A percentile compares a stretch with the other conserved stretches of the same genome.
Evolutionary conservation across 1,140 invertebrate species (phyloP).

Genomic region (Lordiphosa collinella): DNA sequence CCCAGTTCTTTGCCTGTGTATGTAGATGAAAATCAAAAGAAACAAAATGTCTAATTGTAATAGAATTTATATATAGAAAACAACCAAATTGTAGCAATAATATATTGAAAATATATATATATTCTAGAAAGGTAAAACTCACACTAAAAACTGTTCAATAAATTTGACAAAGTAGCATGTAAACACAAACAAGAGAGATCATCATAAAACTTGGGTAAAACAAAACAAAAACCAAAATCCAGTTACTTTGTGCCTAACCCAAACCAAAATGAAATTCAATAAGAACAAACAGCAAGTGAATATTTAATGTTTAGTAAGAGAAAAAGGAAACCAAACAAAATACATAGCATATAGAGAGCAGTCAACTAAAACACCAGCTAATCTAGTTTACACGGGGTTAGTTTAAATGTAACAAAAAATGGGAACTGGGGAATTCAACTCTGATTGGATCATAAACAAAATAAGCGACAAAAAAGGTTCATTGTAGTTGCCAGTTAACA

Average conservation of each 20-base stretch:
- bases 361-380: constrained; percentile 41
- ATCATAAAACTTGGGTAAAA: constrained; percentile 30
- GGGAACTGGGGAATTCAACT: no score
- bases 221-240: constrained; percentile 30
- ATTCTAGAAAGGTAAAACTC: constrained; percentile 21
- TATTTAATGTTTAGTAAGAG: constrained; percentile 15
- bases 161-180: constrained; percentile 60
- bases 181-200: constrained; percentile 16
- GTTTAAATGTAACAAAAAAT: no score
- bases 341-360: constrained; percentile 48
- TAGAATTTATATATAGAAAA: constrained; percentile 52
- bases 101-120: constrained; percentile 43
- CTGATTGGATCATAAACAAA: no score
- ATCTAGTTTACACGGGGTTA: constrained; percentile 6
- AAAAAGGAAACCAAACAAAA: constrained; percentile 45
- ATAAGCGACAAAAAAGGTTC: no score
- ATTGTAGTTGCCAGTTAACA: no score
- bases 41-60: constrained; percentile 40
- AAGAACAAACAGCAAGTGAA: constrained; percentile 61
- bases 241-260: constrained; percentile 75
- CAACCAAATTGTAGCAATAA: constrained; percentile 51
- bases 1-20: constrained; percentile 30
- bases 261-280: constrained; percentile 54
- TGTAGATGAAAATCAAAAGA: constrained; percentile 41
- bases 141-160: constrained; percentile 56